Evolutionary conservation across 2,113 vertebrate genomes (phyloP).

Genomic region (Bubo bubo): DNA sequence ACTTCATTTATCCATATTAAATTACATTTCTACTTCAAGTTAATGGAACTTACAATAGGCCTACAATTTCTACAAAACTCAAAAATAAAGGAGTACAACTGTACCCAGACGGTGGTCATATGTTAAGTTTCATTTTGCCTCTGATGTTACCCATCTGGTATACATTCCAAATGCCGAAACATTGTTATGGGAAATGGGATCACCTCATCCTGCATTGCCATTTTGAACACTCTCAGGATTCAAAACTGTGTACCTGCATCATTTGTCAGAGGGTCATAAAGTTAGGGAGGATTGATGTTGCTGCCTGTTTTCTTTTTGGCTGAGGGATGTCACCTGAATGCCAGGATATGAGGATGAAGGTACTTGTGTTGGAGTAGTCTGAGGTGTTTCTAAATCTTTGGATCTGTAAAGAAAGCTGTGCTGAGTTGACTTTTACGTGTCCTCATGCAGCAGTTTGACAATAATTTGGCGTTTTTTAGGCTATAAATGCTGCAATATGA

Average conservation of each 20-base stretch:
- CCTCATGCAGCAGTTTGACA: neutral
- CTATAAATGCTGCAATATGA: neutral
- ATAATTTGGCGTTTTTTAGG: neutral
- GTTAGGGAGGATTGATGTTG: neutral
- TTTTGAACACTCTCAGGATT: neutral
- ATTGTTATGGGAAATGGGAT: neutral
- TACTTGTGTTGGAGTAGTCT: neutral
- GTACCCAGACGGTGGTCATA: neutral
- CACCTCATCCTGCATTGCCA: fast-evolving
- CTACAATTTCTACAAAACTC: neutral
- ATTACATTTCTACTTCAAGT: constrained; percentile 17
- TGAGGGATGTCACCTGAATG: neutral
- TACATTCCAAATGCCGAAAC: fast-evolving
- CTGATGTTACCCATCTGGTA: neutral
- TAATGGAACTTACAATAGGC: neutral
- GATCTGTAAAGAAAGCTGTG: neutral
- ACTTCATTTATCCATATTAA: constrained; percentile 42
- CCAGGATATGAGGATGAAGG: neutral
- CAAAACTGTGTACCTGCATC: neutral
- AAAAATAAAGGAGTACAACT: neutral
- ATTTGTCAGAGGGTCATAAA: neutral
- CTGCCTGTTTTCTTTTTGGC: neutral
- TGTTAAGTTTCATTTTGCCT: neutral
- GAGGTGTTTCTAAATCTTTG: neutral
- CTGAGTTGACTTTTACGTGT: fast-evolving